Base-by-base conservation (phyloP, 2,888 invertebrate genomes). In the Mimas tiliae region DNA sequence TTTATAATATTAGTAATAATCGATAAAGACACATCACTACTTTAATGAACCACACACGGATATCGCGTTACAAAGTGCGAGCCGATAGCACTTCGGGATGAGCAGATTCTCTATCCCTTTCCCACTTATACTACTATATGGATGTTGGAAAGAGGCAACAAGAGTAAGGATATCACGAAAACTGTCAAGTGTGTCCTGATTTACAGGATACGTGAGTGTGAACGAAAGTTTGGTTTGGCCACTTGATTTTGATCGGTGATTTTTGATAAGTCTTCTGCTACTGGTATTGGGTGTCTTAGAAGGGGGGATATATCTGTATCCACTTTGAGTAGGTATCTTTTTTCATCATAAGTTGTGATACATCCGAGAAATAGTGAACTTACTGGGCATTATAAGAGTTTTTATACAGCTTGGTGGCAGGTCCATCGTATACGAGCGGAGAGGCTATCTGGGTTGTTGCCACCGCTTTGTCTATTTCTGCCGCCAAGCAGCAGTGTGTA, bases 1-100 rank as follows among this genome's bases (percentile, higher is more conserved):
- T 27, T 4, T 27, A 27, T 27, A 1, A 27, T 4, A 4, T 3
- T 27, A 3, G 27, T 27, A 27, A 27, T 58, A 42, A 68, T 72
- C 74, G 72, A 75, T 72, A 72, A 76, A 73, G 73, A 74, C 62
- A 67, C 82, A 73, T 72, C 85, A 74, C 85, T 83, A 78, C 65
- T 72, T 71, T 67, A 76, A 79, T 75, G 63, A 67, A 77, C 78
- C 80, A 80, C 82, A 83, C 89, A 90, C 89, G 90, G 78, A 78
- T 90, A 90, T 90, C 87, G 75, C 75, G 84, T 90, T 89, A 85
- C 90, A 85, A 87, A 87, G 83, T 78, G 76, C 75, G 69, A 81
- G 74, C 78, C 78, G 73, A 77, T 74, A 75, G 75, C 77, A 74
- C 80, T 76, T 76, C 69, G 71, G 62, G 68, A 71, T 76, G 74